phyloP scores from a whole-genome alignment of 2,113 vertebrate species.

The Phyllostomus hastatus region DNA sequence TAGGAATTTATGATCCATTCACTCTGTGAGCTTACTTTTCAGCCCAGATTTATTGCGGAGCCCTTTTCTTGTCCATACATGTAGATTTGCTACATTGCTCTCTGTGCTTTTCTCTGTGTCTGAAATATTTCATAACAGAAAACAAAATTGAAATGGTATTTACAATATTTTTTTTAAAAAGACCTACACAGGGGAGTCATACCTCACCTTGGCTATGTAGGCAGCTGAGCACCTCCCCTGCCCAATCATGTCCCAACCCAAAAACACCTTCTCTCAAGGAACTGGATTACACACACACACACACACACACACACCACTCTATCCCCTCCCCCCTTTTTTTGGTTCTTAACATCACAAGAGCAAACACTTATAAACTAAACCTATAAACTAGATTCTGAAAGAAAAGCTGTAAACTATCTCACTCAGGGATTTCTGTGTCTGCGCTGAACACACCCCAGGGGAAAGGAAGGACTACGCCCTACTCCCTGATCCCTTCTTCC shows the following conservation, averaged over 20 bases:
- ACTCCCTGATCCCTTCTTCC: background rate
- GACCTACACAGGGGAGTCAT: background rate
- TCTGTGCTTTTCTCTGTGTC: background rate
- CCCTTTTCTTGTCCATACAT: background rate
- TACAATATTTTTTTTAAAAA: background rate
- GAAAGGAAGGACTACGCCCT: background rate
- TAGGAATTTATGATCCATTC: too few species aligned
- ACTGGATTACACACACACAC: background rate
- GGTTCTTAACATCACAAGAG: background rate
- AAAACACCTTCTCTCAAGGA: background rate
- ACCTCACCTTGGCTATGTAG: background rate
- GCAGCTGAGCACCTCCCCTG: background rate
- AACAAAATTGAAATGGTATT: background rate
- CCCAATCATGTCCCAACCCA: background rate
- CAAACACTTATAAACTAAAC: background rate
- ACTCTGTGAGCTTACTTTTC: too few species aligned
- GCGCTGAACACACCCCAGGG: background rate
- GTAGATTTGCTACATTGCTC: background rate
- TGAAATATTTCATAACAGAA: conserved; percentile 6
- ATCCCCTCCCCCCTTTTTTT: background rate
- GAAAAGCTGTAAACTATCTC: background rate
- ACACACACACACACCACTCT: background rate
- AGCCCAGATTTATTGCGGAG: too few species aligned
- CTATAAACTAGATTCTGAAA: background rate
- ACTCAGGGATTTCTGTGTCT: background rate